Base-by-base conservation (phyloP, 2,888 invertebrate species). In the Imbricaverruca yamaguchii region DNA sequence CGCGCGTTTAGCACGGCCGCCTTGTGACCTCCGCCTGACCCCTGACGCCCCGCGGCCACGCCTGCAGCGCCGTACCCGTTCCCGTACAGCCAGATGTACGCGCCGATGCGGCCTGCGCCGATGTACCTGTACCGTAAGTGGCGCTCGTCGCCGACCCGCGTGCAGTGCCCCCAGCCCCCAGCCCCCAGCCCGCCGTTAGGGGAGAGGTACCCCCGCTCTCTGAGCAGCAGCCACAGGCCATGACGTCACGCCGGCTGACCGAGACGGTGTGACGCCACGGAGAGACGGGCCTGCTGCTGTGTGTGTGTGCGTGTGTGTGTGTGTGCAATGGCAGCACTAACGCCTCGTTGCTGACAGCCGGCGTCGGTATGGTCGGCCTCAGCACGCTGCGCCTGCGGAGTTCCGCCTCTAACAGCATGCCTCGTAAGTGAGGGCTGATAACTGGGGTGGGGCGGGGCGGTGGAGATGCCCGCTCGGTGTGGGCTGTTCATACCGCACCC, bases 371-470 rank as follows among this genome's bases (percentile, higher is more conserved):
- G 77, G 56, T 78, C n/a, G 77, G 77, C 23, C 77, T 78, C 55
- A 78, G 56, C 77, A 78, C 77, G 77, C 77, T 78, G 56, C 77
- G 77, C 8, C 77, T 78, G 77, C 55, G 77, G 69, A 69, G 39
- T 39, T 69, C 69, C 39, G 69, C 69, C 39, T 25, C 69, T 69
- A 69, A 69, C 69, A 69, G 69, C 69, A 69, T 69, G 69, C 69
- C 69, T 13, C 56, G 77, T 55, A 78, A 78, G 77, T 78, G 18
- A 8, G 1, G 15, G n/a, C 55, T 56, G 56, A 56, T 53, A 53
- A 53, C 53, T 11, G 69, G 25, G 69, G 25, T 1, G 25, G 15
- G 69, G 25, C 25, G 13, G 10, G 69, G 9, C 23, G 12, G 69
- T 15, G 7, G 25, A 39, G 23, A 10, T 23, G 10, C 23, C 11